Evolutionary conservation across 1,140 invertebrate species (phyloP).

Genomic region (Papilio polyxenes): DNA sequence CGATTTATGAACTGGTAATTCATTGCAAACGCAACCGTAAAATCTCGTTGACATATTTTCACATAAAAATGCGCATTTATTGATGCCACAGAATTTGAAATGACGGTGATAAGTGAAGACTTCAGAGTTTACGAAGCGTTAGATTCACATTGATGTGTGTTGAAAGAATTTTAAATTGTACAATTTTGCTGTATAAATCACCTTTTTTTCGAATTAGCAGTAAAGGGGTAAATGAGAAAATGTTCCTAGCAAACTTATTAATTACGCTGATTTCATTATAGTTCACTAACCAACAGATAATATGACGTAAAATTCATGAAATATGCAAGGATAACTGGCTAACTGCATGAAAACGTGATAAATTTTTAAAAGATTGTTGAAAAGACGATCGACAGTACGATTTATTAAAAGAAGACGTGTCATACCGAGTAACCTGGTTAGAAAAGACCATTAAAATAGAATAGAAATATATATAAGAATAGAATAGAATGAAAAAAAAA

Average conservation of each 20-base stretch:
- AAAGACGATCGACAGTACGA: no score
- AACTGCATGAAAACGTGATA: no score
- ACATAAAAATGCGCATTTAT: conserved; percentile 7
- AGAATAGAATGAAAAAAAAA: no score
- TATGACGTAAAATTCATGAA: no score
- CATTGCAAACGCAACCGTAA: neutral
- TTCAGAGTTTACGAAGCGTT: conserved; percentile 1
- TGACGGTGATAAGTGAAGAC: neutral
- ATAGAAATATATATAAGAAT: no score
- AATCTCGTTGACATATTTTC: conserved; percentile 8
- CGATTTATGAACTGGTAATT: neutral
- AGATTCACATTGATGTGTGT: neutral
- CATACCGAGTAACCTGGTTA: neutral
- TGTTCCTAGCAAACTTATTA: neutral
- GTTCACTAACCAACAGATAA: no score
- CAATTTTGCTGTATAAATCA: neutral
- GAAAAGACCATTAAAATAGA: no score
- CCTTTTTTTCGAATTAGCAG: neutral
- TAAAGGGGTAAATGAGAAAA: neutral
- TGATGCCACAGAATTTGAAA: neutral
- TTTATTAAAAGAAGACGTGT: no score
- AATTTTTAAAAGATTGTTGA: no score
- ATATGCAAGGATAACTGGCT: no score
- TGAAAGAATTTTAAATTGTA: conserved; percentile 8
- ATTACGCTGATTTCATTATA: no score